Percentiles rank a stretch among this genome's conserved stretches.
Conservation (phyloP, 2,888 invertebrate species). For the Neoascia interrupta region DNA sequence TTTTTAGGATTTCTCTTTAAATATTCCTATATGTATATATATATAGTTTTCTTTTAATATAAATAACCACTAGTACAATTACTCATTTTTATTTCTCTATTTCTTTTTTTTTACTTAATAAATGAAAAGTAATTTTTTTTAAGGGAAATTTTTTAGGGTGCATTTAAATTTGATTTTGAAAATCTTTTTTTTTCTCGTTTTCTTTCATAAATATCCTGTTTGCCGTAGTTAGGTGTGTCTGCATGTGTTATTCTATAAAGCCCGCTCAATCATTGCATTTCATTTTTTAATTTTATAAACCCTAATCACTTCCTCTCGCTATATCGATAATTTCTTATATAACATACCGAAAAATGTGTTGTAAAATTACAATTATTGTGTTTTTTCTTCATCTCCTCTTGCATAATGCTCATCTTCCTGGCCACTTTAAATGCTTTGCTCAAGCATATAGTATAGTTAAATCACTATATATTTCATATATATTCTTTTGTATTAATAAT, state of each 20-base stretch:
- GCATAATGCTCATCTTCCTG: conserved; percentile 3
- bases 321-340: conserved; percentile 14
- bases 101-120: conserved; percentile 18
- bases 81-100: conserved; percentile 4
- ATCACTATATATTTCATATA: conserved; percentile 41
- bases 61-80: conserved; percentile 43
- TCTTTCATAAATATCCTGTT: conserved; percentile 39
- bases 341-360: conserved; percentile 34
- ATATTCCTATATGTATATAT: conserved; percentile 31
- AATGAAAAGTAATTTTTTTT: conserved; percentile 23
- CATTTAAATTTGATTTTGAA: conserved; percentile 31
- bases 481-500: conserved; percentile 43
- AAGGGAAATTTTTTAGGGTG: conserved; percentile 33
- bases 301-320: conserved; percentile 3
- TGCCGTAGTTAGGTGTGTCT: conserved; percentile 24
- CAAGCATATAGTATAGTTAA: conserved; percentile 41
- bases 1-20: conserved; percentile 44
- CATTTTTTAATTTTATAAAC: conserved; percentile 11
- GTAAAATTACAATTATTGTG: conserved; percentile 50
- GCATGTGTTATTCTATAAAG: conserved; percentile 4
- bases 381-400: conserved; percentile 32
- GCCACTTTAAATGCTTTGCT: conserved; percentile 23
- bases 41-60: conserved; percentile 28
- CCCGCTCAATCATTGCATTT: background rate
- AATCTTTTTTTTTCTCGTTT: conserved; percentile 1